phyloP scores from a whole-genome alignment of 2,113 vertebrate species.

The Otis tarda region DNA sequence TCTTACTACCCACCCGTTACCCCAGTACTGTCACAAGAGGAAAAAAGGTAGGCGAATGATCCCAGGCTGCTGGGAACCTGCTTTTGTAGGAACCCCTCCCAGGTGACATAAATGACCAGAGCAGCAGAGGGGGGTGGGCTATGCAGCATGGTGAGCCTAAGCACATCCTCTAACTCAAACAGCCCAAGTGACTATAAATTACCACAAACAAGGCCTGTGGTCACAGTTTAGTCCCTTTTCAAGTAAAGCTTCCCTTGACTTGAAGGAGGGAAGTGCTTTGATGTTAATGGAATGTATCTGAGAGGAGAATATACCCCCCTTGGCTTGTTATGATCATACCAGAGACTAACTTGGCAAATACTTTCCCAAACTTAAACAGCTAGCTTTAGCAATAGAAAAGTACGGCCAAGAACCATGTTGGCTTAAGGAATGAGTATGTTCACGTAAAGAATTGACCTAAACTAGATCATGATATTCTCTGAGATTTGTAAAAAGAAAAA shows the following conservation, averaged over 20 bases:
- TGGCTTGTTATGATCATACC: neutral
- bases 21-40: neutral
- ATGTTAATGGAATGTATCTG: neutral
- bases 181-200: neutral
- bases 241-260: neutral
- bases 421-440: neutral
- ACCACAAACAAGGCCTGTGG: neutral
- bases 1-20: neutral
- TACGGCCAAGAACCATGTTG: slow-evolving; percentile 17
- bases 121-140: neutral
- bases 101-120: neutral
- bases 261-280: neutral
- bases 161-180: neutral
- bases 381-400: neutral
- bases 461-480: neutral
- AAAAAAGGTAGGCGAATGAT: neutral
- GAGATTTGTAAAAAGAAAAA: neutral
- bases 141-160: neutral
- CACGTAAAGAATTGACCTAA: slow-evolving; percentile 41
- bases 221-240: neutral
- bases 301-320: neutral
- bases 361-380: neutral
- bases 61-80: neutral
- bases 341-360: neutral
- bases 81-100: neutral